Evolutionary conservation across 2,797 vertebrate genomes (phyloP).

Genomic region (Percopsis omiscomaycus): DNA sequence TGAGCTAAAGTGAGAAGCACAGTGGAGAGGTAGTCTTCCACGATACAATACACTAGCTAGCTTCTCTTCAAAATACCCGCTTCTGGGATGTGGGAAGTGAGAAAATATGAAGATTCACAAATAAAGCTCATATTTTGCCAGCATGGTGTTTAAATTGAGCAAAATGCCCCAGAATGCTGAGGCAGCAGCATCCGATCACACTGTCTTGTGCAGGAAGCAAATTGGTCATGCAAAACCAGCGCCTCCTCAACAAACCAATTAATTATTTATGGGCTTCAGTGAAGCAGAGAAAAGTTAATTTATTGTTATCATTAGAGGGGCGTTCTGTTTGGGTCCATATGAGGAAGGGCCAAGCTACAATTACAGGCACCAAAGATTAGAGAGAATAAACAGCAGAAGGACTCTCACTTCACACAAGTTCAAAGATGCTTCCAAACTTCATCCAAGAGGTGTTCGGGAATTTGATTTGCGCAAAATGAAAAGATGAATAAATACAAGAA

Average conservation of each 20-base stretch:
- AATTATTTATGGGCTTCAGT: slow-evolving; percentile 79
- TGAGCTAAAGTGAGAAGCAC: too few species aligned
- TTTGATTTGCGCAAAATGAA: background rate
- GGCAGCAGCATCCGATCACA: slow-evolving; percentile 61
- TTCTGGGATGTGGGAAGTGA: too few species aligned
- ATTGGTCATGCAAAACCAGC: slow-evolving; percentile 70
- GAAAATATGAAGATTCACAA: slow-evolving; percentile 17
- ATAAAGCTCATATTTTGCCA: slow-evolving; percentile 65
- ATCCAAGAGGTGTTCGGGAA: background rate
- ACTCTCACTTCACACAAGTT: slow-evolving; percentile 1
- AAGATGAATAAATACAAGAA: background rate
- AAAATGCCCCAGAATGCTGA: slow-evolving; percentile 60
- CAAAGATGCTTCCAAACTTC: slow-evolving; percentile 6
- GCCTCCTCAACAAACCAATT: slow-evolving; percentile 76
- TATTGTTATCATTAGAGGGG: slow-evolving; percentile 78
- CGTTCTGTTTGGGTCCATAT: slow-evolving; percentile 63
- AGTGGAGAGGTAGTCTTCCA: too few species aligned
- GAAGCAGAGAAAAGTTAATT: slow-evolving; percentile 78
- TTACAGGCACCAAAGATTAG: slow-evolving; percentile 51
- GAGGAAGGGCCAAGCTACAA: slow-evolving; percentile 44
- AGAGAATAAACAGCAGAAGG: slow-evolving; percentile 14
- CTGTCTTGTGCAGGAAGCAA: slow-evolving; percentile 53
- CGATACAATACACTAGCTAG: too few species aligned
- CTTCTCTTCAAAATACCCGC: too few species aligned
- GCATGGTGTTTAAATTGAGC: slow-evolving; percentile 55